phyloP scores from a whole-genome alignment of 2,888 invertebrate species.

The Apocheima hispidaria region DNA sequence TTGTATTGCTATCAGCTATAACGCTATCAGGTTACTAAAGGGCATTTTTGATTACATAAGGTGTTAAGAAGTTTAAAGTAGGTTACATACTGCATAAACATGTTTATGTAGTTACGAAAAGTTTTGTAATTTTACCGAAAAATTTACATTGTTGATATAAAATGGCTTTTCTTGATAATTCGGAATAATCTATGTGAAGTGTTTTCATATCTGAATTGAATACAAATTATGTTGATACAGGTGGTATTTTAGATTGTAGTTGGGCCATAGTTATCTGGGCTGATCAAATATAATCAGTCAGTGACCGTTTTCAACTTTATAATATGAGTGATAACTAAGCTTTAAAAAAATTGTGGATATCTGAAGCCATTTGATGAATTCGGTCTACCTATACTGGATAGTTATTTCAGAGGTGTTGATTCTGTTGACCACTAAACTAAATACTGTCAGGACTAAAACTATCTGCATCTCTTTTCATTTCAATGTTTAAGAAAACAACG shows the following conservation, averaged over 20 bases:
- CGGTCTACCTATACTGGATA: no score
- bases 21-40: not conserved
- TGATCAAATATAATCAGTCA: constrained; percentile 7
- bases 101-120: not conserved
- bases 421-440: no score
- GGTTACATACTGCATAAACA: no score
- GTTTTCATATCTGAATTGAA: constrained; percentile 6
- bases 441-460: no score
- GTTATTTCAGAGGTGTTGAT: no score
- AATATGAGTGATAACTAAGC: not conserved
- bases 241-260: constrained; percentile 19
- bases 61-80: constrained; percentile 2
- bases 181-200: not conserved
- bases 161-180: not conserved
- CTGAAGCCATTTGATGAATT: no score
- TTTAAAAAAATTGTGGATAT: not conserved
- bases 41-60: constrained; percentile 31
- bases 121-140: not conserved
- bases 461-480: no score
- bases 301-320: not conserved
- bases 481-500: no score
- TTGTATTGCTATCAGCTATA: constrained; percentile 11
- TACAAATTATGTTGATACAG: constrained; percentile 21
- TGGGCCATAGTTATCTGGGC: not conserved
- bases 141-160: not conserved